phyloP scores from a whole-genome alignment of 2,113 vertebrate species.

The Phalacrocorax aristotelis region DNA sequence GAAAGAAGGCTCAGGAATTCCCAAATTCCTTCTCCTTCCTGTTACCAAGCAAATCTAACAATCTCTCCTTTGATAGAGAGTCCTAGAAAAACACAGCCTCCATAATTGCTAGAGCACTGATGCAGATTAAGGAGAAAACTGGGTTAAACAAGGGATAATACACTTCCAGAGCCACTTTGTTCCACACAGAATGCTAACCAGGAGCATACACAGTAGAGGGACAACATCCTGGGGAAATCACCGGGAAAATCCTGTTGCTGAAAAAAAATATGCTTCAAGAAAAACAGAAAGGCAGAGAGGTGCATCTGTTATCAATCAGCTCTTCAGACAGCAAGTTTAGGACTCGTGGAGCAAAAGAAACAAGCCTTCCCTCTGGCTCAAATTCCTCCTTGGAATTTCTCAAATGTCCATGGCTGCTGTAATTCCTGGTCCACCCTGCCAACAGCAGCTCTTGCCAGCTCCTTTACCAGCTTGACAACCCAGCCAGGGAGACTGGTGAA shows the following conservation, averaged over 20 bases:
- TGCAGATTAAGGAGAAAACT: background rate
- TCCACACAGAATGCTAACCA: background rate
- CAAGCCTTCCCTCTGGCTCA: background rate
- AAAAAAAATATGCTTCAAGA: background rate
- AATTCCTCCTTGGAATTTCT: slow-evolving; percentile 41
- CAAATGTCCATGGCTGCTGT: background rate
- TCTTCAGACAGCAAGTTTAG: background rate
- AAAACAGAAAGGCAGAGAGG: slow-evolving; percentile 27
- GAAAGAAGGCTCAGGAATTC: background rate
- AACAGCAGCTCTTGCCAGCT: background rate
- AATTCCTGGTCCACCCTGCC: background rate
- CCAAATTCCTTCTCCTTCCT: background rate
- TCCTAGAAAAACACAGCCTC: background rate
- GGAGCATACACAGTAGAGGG: background rate
- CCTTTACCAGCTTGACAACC: background rate
- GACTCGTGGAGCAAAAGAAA: background rate
- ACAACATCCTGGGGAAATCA: slow-evolving; percentile 29
- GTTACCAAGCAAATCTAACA: background rate
- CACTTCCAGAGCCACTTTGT: background rate
- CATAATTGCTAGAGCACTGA: background rate
- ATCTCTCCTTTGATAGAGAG: background rate
- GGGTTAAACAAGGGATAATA: background rate
- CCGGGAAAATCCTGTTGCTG: background rate
- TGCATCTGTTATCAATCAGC: slow-evolving; percentile 63
- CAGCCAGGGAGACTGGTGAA: background rate